Conservation (phyloP, 2,888 invertebrate species). For the Hofmannophila pseudospretella region DNA sequence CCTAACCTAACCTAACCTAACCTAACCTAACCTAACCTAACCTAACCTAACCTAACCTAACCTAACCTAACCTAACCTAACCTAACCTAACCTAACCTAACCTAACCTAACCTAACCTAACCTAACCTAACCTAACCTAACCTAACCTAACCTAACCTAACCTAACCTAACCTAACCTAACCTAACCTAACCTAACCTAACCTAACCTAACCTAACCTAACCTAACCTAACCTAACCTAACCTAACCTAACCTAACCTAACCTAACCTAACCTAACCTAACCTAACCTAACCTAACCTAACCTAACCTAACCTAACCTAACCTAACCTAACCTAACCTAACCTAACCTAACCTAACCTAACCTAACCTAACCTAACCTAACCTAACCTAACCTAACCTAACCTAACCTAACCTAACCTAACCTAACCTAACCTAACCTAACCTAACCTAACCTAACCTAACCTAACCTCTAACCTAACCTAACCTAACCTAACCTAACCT, state of each 20-base stretch:
- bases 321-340: slow-evolving; percentile 18
- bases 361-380: slow-evolving; percentile 17
- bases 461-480: slow-evolving; percentile 17
- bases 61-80: slow-evolving; percentile 16
- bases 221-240: slow-evolving; percentile 16
- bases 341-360: slow-evolving; percentile 18
- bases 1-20: slow-evolving; percentile 11
- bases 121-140: slow-evolving; percentile 24
- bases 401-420: slow-evolving; percentile 24
- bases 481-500: slow-evolving; percentile 17
- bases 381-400: slow-evolving; percentile 23
- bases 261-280: slow-evolving; percentile 19
- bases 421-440: slow-evolving; percentile 21
- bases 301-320: slow-evolving; percentile 18
- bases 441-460: slow-evolving; percentile 19
- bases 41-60: slow-evolving; percentile 18
- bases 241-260: slow-evolving; percentile 16
- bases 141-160: slow-evolving; percentile 19
- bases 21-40: slow-evolving; percentile 12
- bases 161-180: slow-evolving; percentile 22
- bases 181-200: slow-evolving; percentile 23
- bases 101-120: slow-evolving; percentile 21
- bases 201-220: slow-evolving; percentile 22
- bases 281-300: slow-evolving; percentile 18
- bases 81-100: slow-evolving; percentile 19